A percentile compares a stretch with the other conserved stretches of the same genome.
phyloP scores from a whole-genome alignment of 2,888 invertebrate genomes.

The Nemotelus nigrinus region DNA sequence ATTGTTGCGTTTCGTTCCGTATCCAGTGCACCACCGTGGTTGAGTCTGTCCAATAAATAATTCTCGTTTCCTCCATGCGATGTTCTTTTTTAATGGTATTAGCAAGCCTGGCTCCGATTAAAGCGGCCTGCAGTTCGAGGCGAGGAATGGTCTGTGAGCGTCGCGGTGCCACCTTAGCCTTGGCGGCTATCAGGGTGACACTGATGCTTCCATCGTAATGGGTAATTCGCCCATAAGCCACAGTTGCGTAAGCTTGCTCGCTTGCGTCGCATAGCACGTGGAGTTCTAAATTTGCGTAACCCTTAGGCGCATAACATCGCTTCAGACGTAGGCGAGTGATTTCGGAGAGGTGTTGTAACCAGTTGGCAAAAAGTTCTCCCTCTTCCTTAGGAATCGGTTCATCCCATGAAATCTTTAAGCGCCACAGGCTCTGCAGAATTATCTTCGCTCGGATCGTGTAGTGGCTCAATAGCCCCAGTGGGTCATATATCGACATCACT shows the following conservation, averaged over 20 bases:
- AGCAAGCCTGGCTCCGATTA: slow-evolving; percentile 18
- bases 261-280: slow-evolving; percentile 8
- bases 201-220: slow-evolving; percentile 15
- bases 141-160: not conserved
- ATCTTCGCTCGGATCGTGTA: too few relatives aligned
- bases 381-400: slow-evolving; percentile 13
- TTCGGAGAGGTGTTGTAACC: not conserved
- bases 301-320: not conserved
- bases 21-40: too few relatives aligned
- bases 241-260: slow-evolving; percentile 21
- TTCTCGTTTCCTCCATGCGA: too few relatives aligned
- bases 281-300: slow-evolving; percentile 1
- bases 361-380: slow-evolving; percentile 11
- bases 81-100: too few relatives aligned
- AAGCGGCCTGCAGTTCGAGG: slow-evolving; percentile 11
- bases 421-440: too few relatives aligned
- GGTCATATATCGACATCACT: too few relatives aligned
- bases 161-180: slow-evolving; percentile 12
- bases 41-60: too few relatives aligned
- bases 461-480: too few relatives aligned
- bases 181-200: slow-evolving; percentile 9
- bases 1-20: too few relatives aligned
- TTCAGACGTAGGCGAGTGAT: slow-evolving; percentile 1
- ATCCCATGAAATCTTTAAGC: slow-evolving; percentile 3
- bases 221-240: slow-evolving; percentile 6